Evolutionary conservation across 1,140 invertebrate species (phyloP), one percentile per base, ranked within the genome.

Genomic region (Caerostris darwini): DNA sequence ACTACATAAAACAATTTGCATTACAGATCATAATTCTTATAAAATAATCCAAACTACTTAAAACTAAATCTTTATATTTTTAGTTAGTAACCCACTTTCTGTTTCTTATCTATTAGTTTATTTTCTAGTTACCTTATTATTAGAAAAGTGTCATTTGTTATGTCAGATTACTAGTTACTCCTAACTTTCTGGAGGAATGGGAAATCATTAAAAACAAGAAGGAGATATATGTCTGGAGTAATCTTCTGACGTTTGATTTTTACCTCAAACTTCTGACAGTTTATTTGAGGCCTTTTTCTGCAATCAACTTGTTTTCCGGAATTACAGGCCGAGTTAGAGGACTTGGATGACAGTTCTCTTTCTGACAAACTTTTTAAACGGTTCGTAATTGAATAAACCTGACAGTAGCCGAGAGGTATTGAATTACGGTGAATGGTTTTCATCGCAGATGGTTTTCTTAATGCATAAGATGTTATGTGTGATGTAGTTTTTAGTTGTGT

Each of bases 201-300:
- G 82, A 83, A 83, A 83, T 83, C 82, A 83, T 83, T 83, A 83
- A 83, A 83, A 56, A 7, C 6, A 34, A 83, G 57, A 83, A 58
- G 56, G 56, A 77, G 56, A 58, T 19, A 83, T 10, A 64, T 57
- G 17, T 19, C 82, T 17, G 54, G 57, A 58, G 17, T 56, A 58
- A 83, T 83, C 56, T 83, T 83, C 54, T 83, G 82, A 83, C 82
- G 34, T 83, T 58, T n/a, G 17, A 58, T 83, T 83, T 83, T 83
- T 57, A 57, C 54, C 34, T 83, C 54, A 12, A n/a, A 57, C 82
- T n/a, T 53, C n/a, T 83, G 82, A 83, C 82, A 57, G 54, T 19
- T 83, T 83, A 83, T 83, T 83, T 58, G 14, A n/a, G 14, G 34
- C 14, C 82, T 83, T 83, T 83, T 58, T 10, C 53, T 19, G 56